phyloP scores from a whole-genome alignment of 1,140 invertebrate species.

The Chironomus tepperi region DNA sequence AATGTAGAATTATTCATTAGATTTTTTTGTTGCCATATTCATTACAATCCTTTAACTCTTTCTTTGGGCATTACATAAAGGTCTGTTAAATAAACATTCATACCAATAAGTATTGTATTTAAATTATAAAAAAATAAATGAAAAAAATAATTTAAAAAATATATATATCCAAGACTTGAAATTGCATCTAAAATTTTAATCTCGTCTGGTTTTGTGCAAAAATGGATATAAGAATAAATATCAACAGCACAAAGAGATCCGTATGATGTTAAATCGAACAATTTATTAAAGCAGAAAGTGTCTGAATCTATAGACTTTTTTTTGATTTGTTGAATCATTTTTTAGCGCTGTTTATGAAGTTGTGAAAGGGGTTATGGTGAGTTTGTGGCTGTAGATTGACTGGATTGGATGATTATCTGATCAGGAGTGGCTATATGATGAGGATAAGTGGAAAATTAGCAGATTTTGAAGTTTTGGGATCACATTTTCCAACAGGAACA shows the following conservation, averaged over 20 bases:
- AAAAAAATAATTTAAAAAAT: too few species aligned
- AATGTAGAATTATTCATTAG: too few species aligned
- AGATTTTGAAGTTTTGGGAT: too few species aligned
- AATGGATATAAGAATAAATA: background rate
- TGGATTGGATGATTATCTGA: background rate
- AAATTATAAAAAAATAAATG: background rate
- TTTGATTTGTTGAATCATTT: too few species aligned
- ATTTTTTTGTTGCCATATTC: background rate
- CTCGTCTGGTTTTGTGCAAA: constrained; percentile 9
- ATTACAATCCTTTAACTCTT: background rate
- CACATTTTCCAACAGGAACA: too few species aligned
- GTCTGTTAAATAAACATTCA: background rate
- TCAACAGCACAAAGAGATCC: background rate
- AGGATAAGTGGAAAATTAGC: too few species aligned
- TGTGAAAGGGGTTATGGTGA: too few species aligned
- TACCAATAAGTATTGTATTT: constrained; percentile 14
- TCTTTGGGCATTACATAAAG: constrained; percentile 3
- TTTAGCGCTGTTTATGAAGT: too few species aligned
- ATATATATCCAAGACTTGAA: background rate
- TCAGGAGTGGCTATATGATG: too few species aligned
- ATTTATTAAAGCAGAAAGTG: background rate
- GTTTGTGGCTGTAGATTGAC: background rate
- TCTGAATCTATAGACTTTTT: background rate
- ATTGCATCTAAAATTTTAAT: background rate
- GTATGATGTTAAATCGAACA: background rate